A percentile compares a stretch with the other conserved stretches of the same genome.
These are phyloP conservation scores for Papilio dardanus DNA, from an alignment of 1,140 invertebrate genomes.

Conservation along the genomic window DNA sequence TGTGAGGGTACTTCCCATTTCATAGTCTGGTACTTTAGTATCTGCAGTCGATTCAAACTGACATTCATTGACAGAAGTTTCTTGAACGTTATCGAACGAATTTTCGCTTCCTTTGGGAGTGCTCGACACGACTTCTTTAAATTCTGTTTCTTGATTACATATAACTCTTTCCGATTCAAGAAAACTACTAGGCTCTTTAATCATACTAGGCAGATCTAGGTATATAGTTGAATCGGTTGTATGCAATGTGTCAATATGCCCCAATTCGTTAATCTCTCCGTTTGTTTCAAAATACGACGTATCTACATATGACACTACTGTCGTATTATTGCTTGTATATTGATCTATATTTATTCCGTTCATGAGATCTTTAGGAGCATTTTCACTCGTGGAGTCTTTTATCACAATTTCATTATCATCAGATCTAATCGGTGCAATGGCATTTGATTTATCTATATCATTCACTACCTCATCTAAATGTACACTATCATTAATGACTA, in stretches of 20 bases:
- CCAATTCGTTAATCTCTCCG: conserved; percentile 44
- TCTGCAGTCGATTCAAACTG: conserved; percentile 49
- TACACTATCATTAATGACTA: conserved; percentile 31
- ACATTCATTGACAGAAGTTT: conserved; percentile 48
- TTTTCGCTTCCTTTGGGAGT: conserved; percentile 66
- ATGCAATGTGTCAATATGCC: conserved; percentile 45
- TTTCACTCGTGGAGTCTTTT: conserved; percentile 46
- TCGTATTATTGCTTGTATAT: conserved; percentile 47
- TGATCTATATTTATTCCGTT: conserved; percentile 56
- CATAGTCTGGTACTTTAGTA: conserved; percentile 58
- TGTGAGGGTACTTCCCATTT: conserved; percentile 52
- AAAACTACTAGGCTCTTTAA: conserved; percentile 64
- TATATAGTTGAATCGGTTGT: conserved; percentile 72
- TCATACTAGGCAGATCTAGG: conserved; percentile 69
- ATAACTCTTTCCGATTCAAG: conserved; percentile 64
- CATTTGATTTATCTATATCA: conserved; percentile 38
- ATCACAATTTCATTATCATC: conserved; percentile 39
- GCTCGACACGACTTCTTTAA: conserved; percentile 58
- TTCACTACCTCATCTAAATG: conserved; percentile 32
- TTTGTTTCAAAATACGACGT: not conserved
- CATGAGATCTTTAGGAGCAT: conserved; percentile 70
- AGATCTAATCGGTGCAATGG: conserved; percentile 41
- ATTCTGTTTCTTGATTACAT: conserved; percentile 48
- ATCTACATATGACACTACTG: no score
- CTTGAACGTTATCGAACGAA: conserved; percentile 52